These are phyloP conservation scores for Habrosyne pyritoides DNA, from an alignment of 2,888 invertebrate species.

Conservation along the genomic window DNA sequence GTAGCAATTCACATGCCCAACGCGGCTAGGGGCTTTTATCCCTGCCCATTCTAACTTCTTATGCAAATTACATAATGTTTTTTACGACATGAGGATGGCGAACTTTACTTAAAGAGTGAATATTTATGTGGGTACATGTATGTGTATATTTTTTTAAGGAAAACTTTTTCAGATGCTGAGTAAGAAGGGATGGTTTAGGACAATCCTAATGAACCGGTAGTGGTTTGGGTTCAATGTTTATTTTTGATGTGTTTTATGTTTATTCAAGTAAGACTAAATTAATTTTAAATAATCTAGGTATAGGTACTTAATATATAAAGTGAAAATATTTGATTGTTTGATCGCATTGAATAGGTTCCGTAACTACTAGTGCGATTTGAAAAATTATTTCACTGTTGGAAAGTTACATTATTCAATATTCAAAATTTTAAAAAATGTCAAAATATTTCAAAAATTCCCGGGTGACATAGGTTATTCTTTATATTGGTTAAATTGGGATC, in stretches of 20 bases:
- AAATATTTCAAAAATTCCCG: too few species aligned
- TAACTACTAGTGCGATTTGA: too few species aligned
- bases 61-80: constrained; percentile 81
- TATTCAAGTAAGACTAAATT: too few species aligned
- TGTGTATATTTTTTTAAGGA: constrained; percentile 37
- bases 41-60: constrained; percentile 79
- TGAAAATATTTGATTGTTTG: too few species aligned
- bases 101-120: constrained; percentile 78
- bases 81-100: constrained; percentile 77
- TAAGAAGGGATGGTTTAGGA: constrained; percentile 11
- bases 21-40: constrained; percentile 75
- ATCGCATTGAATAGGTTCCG: too few species aligned
- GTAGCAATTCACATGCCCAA: constrained; percentile 79
- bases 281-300: too few species aligned
- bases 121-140: constrained; percentile 64
- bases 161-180: constrained; percentile 29
- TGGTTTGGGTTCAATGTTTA: background rate
- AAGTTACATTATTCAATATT: too few species aligned
- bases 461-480: too few species aligned
- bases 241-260: background rate
- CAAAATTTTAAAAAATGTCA: too few species aligned
- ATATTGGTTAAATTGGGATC: too few species aligned
- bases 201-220: constrained; percentile 1
- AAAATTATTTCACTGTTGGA: too few species aligned
- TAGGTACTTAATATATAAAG: too few species aligned